These are phyloP conservation scores for Columba janthina DNA, from an alignment of 2,113 vertebrate species.

Conservation along the genomic window DNA sequence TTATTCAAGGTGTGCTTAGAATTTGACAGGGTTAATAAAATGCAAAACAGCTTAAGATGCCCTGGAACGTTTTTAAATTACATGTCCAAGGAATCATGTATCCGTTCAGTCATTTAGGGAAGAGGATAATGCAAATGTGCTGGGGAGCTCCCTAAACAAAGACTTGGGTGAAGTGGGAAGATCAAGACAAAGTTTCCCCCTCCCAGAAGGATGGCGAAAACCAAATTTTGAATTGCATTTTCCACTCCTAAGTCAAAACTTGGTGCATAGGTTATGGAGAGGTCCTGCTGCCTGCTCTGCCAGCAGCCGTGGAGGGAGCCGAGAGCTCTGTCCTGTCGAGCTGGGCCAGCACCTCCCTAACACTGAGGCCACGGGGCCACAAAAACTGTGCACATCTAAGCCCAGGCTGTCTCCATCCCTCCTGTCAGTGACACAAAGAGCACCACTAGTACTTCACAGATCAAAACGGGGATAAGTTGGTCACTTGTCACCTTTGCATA, in stretches of 20 bases:
- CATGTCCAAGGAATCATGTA: neutral
- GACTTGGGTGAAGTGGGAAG: neutral
- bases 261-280: rapidly evolving
- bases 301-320: rapidly evolving
- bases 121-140: neutral
- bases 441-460: neutral
- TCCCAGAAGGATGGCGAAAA: neutral
- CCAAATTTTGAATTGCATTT: neutral
- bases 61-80: slow-evolving; percentile 34
- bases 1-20: slow-evolving; percentile 48
- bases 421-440: neutral
- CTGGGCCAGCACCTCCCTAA: neutral
- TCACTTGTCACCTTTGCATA: neutral
- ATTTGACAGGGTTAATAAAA: slow-evolving; percentile 39
- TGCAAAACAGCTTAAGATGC: neutral
- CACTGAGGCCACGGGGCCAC: rapidly evolving
- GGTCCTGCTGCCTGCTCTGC: neutral
- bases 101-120: neutral
- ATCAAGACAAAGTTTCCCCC: neutral
- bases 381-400: neutral
- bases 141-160: neutral
- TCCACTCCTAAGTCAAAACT: neutral
- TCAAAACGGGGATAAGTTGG: neutral
- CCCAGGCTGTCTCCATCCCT: neutral
- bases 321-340: neutral